phyloP scores from a whole-genome alignment of 1,140 invertebrate species.

The Saccostrea glomerata region DNA sequence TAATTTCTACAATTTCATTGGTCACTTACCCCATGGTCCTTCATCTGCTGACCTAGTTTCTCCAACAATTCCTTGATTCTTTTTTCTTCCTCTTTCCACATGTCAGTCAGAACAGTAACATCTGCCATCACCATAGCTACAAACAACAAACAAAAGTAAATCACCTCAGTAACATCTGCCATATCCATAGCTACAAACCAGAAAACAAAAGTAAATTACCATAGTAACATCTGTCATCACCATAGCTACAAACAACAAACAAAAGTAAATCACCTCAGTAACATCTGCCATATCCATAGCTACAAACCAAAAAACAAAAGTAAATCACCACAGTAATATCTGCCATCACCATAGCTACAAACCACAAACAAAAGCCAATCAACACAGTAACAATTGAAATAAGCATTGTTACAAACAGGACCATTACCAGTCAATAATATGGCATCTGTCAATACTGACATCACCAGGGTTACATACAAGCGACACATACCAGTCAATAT shows the following conservation, averaged over 20 bases:
- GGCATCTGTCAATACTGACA: conserved; percentile 66
- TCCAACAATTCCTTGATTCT: conserved; percentile 70
- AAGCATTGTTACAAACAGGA: conserved; percentile 69
- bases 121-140: conserved; percentile 76
- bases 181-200: conserved; percentile 72
- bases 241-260: conserved; percentile 66
- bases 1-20: background rate
- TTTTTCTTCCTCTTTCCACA: conserved; percentile 73
- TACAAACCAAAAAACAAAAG: conserved; percentile 47
- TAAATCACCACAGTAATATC: conserved; percentile 56
- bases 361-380: background rate
- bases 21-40: conserved; percentile 66
- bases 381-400: conserved; percentile 67
- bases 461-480: conserved; percentile 70
- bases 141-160: background rate
- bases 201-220: no score
- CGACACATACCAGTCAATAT: background rate
- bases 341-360: conserved; percentile 74
- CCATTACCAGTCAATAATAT: background rate
- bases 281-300: conserved; percentile 76
- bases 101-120: conserved; percentile 70
- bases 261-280: background rate
- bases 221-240: conserved; percentile 71
- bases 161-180: conserved; percentile 63
- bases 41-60: conserved; percentile 70